phyloP scores from a whole-genome alignment of 2,888 invertebrate species.

The Ectemnius continuus region DNA sequence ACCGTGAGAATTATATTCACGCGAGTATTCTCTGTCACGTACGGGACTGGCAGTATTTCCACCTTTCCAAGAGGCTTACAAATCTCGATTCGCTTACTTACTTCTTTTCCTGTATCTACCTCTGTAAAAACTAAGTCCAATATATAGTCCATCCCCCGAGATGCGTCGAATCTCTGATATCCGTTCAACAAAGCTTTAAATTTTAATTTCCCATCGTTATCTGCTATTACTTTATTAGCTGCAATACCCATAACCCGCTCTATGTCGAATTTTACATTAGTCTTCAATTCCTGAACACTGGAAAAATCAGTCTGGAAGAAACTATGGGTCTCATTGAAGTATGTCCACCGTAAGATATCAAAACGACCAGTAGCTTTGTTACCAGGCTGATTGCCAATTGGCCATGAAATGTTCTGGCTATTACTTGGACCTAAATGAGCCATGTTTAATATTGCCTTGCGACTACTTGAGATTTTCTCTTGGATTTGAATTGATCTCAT shows the following conservation, averaged over 20 bases:
- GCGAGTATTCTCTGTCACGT: slow-evolving; percentile 95
- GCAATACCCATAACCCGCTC: slow-evolving; percentile 80
- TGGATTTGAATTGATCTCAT: slow-evolving; percentile 72
- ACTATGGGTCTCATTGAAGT: slow-evolving; percentile 91
- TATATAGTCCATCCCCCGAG: slow-evolving; percentile 91
- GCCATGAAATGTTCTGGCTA: slow-evolving; percentile 81
- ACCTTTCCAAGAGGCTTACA: slow-evolving; percentile 92
- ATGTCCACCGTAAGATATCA: slow-evolving; percentile 92
- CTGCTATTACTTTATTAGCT: slow-evolving; percentile 78
- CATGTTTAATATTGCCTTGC: slow-evolving; percentile 75
- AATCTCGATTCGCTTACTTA: slow-evolving; percentile 86
- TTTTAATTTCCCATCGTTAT: slow-evolving; percentile 79
- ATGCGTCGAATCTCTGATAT: slow-evolving; percentile 89
- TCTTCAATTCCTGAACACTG: slow-evolving; percentile 83
- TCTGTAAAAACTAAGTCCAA: slow-evolving; percentile 85
- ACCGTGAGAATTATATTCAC: slow-evolving; percentile 88
- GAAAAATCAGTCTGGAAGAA: slow-evolving; percentile 90
- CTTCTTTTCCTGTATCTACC: slow-evolving; percentile 75
- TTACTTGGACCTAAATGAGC: slow-evolving; percentile 77
- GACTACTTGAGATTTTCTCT: slow-evolving; percentile 24
- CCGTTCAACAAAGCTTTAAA: slow-evolving; percentile 83
- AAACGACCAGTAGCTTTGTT: slow-evolving; percentile 86
- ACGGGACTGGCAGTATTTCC: slow-evolving; percentile 94
- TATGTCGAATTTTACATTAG: slow-evolving; percentile 85
- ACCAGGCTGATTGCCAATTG: slow-evolving; percentile 84